Evolutionary conservation across 2,888 invertebrate species (phyloP).

Genomic region (Cerastis rubricosa): DNA sequence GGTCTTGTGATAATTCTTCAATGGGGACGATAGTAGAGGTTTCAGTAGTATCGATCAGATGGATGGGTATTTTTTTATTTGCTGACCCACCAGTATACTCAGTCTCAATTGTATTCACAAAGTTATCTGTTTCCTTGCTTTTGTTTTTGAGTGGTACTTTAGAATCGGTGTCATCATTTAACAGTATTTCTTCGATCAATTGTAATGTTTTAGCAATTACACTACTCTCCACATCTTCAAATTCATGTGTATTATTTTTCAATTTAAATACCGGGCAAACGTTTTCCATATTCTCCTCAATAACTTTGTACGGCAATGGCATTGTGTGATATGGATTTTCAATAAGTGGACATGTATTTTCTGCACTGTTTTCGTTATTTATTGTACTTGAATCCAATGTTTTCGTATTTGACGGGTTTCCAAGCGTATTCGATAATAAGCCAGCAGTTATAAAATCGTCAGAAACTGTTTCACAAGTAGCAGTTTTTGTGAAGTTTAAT

Average conservation of each 20-base stretch:
- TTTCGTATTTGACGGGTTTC: not conserved
- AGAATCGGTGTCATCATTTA: not conserved
- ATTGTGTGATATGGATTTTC: conserved; percentile 9
- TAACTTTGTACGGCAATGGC: conserved; percentile 26
- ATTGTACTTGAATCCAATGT: not conserved
- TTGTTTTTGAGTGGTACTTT: not conserved
- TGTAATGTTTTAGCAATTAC: conserved; percentile 20
- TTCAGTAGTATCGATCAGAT: not conserved
- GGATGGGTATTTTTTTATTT: not conserved
- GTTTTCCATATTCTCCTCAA: conserved; percentile 13
- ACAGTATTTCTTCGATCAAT: conserved; percentile 28
- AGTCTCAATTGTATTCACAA: not conserved
- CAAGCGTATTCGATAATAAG: conserved; percentile 16
- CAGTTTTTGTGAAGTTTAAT: conserved; percentile 49
- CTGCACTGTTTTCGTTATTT: not conserved
- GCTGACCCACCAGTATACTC: not conserved
- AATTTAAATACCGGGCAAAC: not conserved
- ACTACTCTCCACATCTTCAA: conserved; percentile 7
- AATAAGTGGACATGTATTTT: conserved; percentile 15
- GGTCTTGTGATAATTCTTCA: conserved; percentile 2
- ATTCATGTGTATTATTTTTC: conserved; percentile 29
- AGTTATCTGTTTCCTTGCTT: not conserved
- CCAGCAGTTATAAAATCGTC: conserved; percentile 51
- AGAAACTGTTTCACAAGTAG: conserved; percentile 39
- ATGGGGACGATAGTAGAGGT: not conserved